Base-by-base conservation (phyloP, 2,797 vertebrate genomes). In the Delichon dasypus region DNA sequence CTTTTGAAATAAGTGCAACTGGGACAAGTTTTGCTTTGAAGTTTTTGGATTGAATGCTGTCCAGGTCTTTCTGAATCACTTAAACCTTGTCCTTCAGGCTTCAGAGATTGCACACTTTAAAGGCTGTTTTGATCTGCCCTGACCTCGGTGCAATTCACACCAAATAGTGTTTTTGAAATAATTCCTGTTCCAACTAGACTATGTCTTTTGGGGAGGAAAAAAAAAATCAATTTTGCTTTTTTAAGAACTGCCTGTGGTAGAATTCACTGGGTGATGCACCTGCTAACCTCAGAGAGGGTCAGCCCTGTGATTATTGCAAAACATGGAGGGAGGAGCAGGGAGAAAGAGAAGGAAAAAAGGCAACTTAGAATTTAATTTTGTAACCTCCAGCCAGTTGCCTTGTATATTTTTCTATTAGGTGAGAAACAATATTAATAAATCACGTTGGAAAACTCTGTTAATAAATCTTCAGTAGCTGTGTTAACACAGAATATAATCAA, bases 351-450 rank as follows among this genome's bases (percentile, higher is more conserved):
- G 1, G 1, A 13, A 51, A 61, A 38, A 44, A 76, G 42, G 30
- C 34, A 81, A 58, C 58, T 84, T 21, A 68, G 61, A 80, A 53
- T 64, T 87, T 57, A 70, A 70, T 90, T 77, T 87, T 88, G 84
- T 85, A 75, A 88, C 16, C 17, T 83, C 44, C 44, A 91, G 30
- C 40, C 10, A 9, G 19, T 81, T 53, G 38, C 60, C 45, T 71
- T 60, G 25, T 71, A 2, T 85, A 15, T 84, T 89, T 76, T 92
- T 85, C 55, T 87, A 1, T 74, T 89, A 81, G 20, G 14, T 79
- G 55, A 90, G 55, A 64, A 95, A 82, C 44, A 38, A 20, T 62
- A 50, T 65, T 92, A 87, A 57, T 95, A 90, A 87, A 77, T 93
- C 77, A 54, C 2, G 2, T 17, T 83, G 50, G 27, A 87, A 87